Conservation (phyloP, 2,113 vertebrate species). For the Sylvilagus bachmani region DNA sequence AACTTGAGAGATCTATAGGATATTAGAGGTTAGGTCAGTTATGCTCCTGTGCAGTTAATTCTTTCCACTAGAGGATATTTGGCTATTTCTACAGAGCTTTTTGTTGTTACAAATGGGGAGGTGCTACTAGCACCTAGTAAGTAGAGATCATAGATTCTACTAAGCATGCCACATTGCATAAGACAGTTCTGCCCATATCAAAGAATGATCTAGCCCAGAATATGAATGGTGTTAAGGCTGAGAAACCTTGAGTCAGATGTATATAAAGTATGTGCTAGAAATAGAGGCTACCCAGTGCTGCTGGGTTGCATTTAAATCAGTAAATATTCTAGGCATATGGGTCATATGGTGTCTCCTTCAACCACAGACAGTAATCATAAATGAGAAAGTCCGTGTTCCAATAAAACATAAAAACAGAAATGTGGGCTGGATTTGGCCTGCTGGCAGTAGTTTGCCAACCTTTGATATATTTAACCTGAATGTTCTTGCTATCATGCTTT, state of each 20-base stretch:
- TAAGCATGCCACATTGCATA: neutral
- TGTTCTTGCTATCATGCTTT: neutral
- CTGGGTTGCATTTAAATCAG: neutral
- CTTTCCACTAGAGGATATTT: neutral
- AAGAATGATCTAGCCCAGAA: neutral
- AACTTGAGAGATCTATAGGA: neutral
- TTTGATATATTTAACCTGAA: constrained; percentile 4
- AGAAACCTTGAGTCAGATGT: neutral
- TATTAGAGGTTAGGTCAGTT: neutral
- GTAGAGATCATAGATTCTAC: neutral
- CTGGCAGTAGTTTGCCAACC: neutral
- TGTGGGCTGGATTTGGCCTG: neutral
- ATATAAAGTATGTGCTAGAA: constrained; percentile 39
- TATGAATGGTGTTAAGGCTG: neutral
- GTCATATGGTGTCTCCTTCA: neutral
- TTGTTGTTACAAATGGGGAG: neutral
- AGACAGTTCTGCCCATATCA: neutral
- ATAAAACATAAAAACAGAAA: constrained; percentile 20
- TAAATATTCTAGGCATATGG: constrained; percentile 43
- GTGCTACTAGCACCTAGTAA: neutral
- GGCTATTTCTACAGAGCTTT: neutral
- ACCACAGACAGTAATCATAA: constrained; percentile 6
- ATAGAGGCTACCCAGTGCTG: neutral
- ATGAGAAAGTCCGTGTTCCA: constrained; percentile 1
- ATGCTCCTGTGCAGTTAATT: neutral